A percentile compares a stretch with the other conserved stretches of the same genome.
These are phyloP conservation scores for Raja brachyura DNA, from an alignment of 2,113 vertebrate genomes.

Conservation along the genomic window DNA sequence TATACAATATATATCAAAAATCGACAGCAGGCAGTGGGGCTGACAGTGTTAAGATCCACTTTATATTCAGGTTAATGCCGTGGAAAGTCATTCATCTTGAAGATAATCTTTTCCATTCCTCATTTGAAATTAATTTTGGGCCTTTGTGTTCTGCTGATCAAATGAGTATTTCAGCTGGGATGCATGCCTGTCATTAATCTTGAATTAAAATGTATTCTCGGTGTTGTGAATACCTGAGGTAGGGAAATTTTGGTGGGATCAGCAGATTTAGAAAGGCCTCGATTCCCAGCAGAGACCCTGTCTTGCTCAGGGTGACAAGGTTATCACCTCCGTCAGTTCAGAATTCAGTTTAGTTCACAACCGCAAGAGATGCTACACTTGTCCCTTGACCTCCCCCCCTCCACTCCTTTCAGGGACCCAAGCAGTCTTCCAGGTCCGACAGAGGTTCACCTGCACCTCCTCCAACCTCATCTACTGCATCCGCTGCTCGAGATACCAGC, in stretches of 20 bases:
- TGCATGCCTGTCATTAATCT: constrained; percentile 7
- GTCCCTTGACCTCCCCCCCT: too few relatives aligned
- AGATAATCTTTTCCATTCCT: constrained; percentile 25
- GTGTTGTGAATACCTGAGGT: not conserved
- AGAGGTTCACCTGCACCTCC: too few relatives aligned
- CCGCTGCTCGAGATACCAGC: too few relatives aligned
- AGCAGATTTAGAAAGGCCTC: not conserved
- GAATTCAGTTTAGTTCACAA: too few relatives aligned
- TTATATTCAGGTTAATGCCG: constrained; percentile 1
- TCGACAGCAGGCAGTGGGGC: not conserved
- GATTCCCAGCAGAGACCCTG: not conserved
- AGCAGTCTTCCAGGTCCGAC: too few relatives aligned
- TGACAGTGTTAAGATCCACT: constrained; percentile 12
- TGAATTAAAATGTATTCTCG: not conserved
- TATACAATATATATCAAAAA: not conserved
- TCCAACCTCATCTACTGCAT: too few relatives aligned
- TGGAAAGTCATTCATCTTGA: constrained; percentile 15
- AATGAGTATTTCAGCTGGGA: constrained; percentile 17
- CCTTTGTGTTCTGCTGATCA: constrained; percentile 14
- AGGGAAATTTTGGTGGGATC: not conserved
- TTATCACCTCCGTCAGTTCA: not conserved
- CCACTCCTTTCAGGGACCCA: too few relatives aligned
- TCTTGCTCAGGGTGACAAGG: not conserved
- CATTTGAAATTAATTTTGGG: constrained; percentile 22
- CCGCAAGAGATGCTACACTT: too few relatives aligned